A percentile compares a stretch with the other conserved stretches of the same genome.
Conservation (phyloP, 2,113 vertebrate genomes). For the Festucalex cinctus region DNA sequence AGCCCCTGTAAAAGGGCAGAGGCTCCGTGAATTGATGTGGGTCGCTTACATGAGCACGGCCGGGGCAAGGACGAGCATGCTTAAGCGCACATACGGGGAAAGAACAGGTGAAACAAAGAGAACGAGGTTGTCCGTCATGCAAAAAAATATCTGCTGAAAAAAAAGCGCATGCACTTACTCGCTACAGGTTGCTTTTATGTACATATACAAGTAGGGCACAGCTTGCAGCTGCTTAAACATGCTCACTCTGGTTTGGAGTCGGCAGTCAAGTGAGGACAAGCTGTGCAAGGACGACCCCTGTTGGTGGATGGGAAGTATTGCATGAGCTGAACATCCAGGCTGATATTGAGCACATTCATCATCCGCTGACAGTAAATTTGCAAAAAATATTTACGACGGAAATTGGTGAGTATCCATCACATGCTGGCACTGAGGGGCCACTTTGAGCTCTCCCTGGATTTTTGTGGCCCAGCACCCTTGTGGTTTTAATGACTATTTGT, state of each 20-base stretch:
- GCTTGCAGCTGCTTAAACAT: slow-evolving; percentile 6
- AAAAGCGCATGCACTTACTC: background rate
- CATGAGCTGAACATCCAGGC: slow-evolving; percentile 11
- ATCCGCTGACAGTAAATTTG: slow-evolving; percentile 62
- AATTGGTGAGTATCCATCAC: slow-evolving; percentile 56
- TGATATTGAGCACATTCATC: slow-evolving; percentile 72
- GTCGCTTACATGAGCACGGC: slow-evolving; percentile 48
- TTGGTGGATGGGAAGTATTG: slow-evolving; percentile 24
- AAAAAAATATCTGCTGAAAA: background rate
- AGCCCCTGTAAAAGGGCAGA: slow-evolving; percentile 68
- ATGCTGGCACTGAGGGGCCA: slow-evolving; percentile 12
- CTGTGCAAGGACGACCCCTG: slow-evolving; percentile 64
- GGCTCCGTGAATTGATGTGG: slow-evolving; percentile 55
- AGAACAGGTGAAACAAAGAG: slow-evolving; percentile 13
- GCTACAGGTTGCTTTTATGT: background rate
- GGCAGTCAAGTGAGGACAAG: slow-evolving; percentile 14
- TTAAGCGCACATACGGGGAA: background rate
- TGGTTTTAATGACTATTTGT: slow-evolving; percentile 14
- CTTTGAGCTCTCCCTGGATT: background rate
- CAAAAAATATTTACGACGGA: slow-evolving; percentile 53
- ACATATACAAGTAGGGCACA: slow-evolving; percentile 11
- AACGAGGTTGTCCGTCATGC: slow-evolving; percentile 41
- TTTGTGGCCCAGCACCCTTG: slow-evolving; percentile 7
- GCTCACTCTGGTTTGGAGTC: background rate
- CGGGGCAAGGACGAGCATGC: slow-evolving; percentile 40